Conservation (phyloP, 2,113 vertebrate species). For the Ceyx cyanopectus region DNA sequence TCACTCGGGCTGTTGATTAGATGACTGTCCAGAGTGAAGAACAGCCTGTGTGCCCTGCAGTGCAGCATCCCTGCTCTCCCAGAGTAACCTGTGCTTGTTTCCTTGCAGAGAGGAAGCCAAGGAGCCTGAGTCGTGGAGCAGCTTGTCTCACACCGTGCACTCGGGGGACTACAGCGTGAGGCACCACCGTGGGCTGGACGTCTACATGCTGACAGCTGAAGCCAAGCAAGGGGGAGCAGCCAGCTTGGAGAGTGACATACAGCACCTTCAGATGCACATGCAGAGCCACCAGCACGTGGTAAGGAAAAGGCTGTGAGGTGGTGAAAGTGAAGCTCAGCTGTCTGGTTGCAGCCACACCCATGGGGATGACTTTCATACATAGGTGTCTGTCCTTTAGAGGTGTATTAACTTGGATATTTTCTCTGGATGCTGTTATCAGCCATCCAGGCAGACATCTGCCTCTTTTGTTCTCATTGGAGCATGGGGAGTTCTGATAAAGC, state of each 20-base stretch:
- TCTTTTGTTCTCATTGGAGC: background rate
- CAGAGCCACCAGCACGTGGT: constrained; percentile 75
- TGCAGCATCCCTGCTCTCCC: background rate
- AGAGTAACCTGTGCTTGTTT: background rate
- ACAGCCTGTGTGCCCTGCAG: background rate
- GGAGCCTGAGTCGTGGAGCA: constrained; percentile 73
- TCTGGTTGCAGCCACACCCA: background rate
- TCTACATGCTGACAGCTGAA: constrained; percentile 86
- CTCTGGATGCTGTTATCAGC: background rate
- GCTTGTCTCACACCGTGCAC: constrained; percentile 73
- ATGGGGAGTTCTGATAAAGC: background rate
- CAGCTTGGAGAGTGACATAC: constrained; percentile 77
- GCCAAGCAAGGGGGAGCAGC: constrained; percentile 46
- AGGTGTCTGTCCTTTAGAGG: background rate
- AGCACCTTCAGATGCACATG: constrained; percentile 78
- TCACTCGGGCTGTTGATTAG: background rate
- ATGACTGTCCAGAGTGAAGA: constrained; percentile 33
- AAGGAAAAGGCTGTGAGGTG: constrained; percentile 11
- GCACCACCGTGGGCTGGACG: constrained; percentile 82
- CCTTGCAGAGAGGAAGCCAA: constrained; percentile 76
- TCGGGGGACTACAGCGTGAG: constrained; percentile 79
- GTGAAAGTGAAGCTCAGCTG: background rate
- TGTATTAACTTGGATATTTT: rapidly evolving
- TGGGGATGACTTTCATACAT: rapidly evolving
- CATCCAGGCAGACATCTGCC: background rate